A percentile compares a stretch with the other conserved stretches of the same genome.
phyloP scores from a whole-genome alignment of 1,140 invertebrate genomes.

The Amphibalanus amphitrite region DNA sequence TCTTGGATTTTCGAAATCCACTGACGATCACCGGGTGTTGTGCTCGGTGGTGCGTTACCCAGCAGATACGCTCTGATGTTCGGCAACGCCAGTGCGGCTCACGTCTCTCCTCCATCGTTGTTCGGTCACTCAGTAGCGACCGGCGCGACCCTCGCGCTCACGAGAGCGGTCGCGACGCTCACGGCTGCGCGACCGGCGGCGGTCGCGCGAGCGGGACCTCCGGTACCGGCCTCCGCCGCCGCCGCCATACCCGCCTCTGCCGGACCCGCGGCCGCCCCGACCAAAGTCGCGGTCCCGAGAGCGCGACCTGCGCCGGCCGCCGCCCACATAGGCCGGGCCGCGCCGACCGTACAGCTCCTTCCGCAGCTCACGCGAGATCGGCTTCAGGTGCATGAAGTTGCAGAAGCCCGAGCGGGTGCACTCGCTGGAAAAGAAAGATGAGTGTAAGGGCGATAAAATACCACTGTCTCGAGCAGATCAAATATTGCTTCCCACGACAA shows the following conservation, averaged over 20 bases:
- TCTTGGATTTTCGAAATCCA: no score
- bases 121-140: neutral
- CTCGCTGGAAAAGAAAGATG: constrained; percentile 49
- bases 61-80: no score
- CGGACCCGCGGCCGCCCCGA: constrained; percentile 31
- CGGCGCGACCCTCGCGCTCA: neutral
- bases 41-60: no score
- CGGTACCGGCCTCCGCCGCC: constrained; percentile 28
- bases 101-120: no score
- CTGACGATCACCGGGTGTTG: no score
- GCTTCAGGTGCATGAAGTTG: constrained; percentile 99
- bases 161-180: no score
- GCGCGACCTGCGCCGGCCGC: neutral
- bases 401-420: constrained; percentile 96
- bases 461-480: no score
- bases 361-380: constrained; percentile 80
- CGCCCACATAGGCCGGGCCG: constrained; percentile 20
- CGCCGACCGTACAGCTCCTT: constrained; percentile 52
- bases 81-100: no score
- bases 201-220: constrained; percentile 4
- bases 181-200: neutral
- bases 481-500: no score
- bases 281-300: constrained; percentile 28
- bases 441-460: no score
- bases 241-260: constrained; percentile 36